Percentiles rank a stretch among this genome's conserved stretches.
Conservation (phyloP, 2,888 invertebrate genomes). For the Periphyllus acericola region DNA sequence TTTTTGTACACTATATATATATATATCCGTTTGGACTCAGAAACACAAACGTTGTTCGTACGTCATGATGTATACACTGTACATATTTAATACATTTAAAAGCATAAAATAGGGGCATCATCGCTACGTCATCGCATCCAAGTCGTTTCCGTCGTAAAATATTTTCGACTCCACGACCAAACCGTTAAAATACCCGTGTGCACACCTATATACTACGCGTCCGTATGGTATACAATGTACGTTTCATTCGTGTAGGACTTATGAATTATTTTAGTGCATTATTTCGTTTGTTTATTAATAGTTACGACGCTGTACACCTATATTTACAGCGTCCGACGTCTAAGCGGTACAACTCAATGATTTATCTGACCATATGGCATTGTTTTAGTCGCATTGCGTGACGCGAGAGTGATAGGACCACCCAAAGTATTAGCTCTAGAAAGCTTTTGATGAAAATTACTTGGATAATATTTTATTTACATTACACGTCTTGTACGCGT, state of each 20-base stretch:
- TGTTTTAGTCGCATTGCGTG: conserved; percentile 35
- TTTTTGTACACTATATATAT: too few relatives aligned
- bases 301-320: background rate
- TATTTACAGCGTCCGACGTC: background rate
- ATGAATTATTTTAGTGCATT: background rate
- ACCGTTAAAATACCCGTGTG: background rate
- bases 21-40: too few relatives aligned
- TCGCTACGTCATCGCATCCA: background rate
- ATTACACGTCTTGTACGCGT: background rate
- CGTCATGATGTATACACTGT: too few relatives aligned
- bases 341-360: background rate
- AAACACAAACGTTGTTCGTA: too few relatives aligned
- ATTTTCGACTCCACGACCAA: background rate
- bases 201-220: background rate
- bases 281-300: background rate
- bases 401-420: conserved; percentile 40
- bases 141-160: background rate
- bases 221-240: background rate
- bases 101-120: background rate
- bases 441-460: background rate
- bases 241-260: background rate
- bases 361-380: conserved; percentile 26
- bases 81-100: background rate
- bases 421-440: conserved; percentile 41
- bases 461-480: background rate